Evolutionary conservation across 2,797 vertebrate species (phyloP).

Genomic region (Balearica regulorum): DNA sequence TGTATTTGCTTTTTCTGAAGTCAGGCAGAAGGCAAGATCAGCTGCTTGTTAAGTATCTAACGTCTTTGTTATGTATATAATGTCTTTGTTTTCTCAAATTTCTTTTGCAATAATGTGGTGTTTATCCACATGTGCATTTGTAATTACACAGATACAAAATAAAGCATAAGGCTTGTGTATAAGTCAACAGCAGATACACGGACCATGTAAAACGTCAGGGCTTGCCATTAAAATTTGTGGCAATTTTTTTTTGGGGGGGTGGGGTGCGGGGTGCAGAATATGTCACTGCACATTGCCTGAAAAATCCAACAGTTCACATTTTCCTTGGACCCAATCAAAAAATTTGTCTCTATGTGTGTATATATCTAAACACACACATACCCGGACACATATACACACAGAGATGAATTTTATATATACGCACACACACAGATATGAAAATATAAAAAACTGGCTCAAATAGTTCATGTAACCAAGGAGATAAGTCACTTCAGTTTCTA

Average conservation of each 20-base stretch:
- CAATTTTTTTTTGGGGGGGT: too few species aligned
- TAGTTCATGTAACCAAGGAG: neutral
- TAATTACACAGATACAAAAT: neutral
- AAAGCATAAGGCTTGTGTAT: neutral
- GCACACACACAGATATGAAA: neutral
- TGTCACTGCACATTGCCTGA: neutral
- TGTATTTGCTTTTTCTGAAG: neutral
- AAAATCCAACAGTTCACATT: neutral
- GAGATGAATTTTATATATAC: neutral
- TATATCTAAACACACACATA: neutral
- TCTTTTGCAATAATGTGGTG: neutral
- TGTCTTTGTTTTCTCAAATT: neutral
- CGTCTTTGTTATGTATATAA: neutral
- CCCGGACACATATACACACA: neutral
- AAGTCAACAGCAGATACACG: neutral
- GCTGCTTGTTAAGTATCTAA: neutral
- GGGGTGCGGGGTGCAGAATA: too few species aligned
- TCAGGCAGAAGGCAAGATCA: constrained; percentile 11
- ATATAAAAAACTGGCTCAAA: neutral
- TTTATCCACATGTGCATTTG: neutral
- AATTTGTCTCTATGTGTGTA: neutral
- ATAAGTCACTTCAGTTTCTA: neutral
- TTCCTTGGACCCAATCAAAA: neutral
- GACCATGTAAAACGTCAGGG: neutral
- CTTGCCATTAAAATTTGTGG: neutral